Base-by-base conservation (phyloP, 1,140 invertebrate species). In the Caenorhabditis latens region DNA sequence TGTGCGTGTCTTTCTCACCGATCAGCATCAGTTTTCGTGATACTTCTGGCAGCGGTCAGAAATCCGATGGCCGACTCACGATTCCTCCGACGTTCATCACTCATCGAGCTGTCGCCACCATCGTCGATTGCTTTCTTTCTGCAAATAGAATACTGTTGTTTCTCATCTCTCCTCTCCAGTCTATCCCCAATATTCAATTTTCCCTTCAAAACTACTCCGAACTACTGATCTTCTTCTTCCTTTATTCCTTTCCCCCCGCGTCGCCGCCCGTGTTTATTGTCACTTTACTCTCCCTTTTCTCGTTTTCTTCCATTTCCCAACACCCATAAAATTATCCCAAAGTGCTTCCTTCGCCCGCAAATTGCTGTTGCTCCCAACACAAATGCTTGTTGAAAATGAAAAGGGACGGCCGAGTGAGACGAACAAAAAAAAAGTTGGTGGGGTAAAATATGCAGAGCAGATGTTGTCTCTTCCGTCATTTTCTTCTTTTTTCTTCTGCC, bases 11-110 rank as follows among this genome's bases (percentile, higher is more conserved):
- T 61, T 13, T 13, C 57, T 46, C 8, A 84, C 87, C 87, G 87
- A 63, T 88, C 55, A 6, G 87, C 87, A 65, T 88, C 87, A 42
- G 83, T 65, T 50, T 88, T 88, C 14, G 83, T 88, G 55, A 88
- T 65, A 42, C 87, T 79, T 48, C 87, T 84, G 2, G 87, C 87
- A 5, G 83, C 65, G 32, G 87, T 85, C 43, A 88, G 50, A 61
- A 88, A 58, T 85, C 83, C 67, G n/a, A 88, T 82, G 46, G 87
- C 87, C 14, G 65, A 19, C 11, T 88, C 75, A 4, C 50, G 63
- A n/a, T 75, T 55, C 32, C 46, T 42, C 11, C 65, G 63, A n/a
- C 87, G 57, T 48, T 88, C 87, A 50, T 79, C 71, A 9, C 46
- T 50, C 46, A 79, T 79, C 40, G 71, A 79, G 53, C 71, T 79